phyloP scores from a whole-genome alignment of 2,797 vertebrate species.

The Neosilurus mollespiculum region DNA sequence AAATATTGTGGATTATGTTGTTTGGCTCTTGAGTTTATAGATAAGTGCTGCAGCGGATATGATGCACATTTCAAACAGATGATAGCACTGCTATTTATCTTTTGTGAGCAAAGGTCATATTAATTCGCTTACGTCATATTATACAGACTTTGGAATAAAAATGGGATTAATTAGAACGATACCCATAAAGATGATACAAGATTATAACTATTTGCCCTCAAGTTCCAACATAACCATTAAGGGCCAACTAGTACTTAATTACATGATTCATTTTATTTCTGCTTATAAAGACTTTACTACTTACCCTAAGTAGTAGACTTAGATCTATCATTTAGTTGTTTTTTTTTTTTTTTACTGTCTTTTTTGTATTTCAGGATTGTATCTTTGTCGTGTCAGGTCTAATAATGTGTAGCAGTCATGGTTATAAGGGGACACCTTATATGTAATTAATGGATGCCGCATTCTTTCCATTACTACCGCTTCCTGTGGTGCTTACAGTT shows the following conservation, averaged over 20 bases:
- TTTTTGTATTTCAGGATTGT: constrained; percentile 26
- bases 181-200: constrained; percentile 41
- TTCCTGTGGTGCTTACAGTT: constrained; percentile 30
- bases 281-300: constrained; percentile 36
- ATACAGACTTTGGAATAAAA: constrained; percentile 6
- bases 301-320: constrained; percentile 24
- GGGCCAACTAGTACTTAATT: constrained; percentile 42
- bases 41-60: constrained; percentile 5
- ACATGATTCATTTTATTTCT: background rate
- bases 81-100: constrained; percentile 1
- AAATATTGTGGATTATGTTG: constrained; percentile 1
- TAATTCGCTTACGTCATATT: background rate
- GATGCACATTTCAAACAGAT: constrained; percentile 12
- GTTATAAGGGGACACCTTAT: constrained; percentile 27
- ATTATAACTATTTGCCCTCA: constrained; percentile 47
- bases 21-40: background rate
- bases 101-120: background rate
- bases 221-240: constrained; percentile 22
- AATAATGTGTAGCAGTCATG: background rate
- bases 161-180: constrained; percentile 43
- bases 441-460: constrained; percentile 42
- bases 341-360: constrained; percentile 9
- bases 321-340: constrained; percentile 11
- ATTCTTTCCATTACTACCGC: constrained; percentile 38
- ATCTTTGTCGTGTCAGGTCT: constrained; percentile 38